Conservation (phyloP, 2,888 invertebrate genomes). For the Eudemis profundana region DNA sequence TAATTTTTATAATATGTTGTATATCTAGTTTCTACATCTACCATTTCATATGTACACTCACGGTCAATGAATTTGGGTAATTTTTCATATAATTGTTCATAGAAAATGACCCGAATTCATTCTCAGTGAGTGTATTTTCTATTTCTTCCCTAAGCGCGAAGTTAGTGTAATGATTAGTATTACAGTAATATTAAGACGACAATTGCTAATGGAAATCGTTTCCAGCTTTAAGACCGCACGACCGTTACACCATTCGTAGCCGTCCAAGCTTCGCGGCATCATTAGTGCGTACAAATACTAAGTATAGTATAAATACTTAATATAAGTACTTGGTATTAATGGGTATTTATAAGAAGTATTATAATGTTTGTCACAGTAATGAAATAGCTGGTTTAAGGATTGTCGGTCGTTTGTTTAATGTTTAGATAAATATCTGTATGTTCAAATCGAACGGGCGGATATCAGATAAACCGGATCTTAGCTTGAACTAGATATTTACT, state of each 20-base stretch:
- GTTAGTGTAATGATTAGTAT: conserved; percentile 15
- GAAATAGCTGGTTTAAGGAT: background rate
- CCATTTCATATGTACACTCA: too few relatives aligned
- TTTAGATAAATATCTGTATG: background rate
- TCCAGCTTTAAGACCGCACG: conserved; percentile 20
- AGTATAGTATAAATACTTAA: background rate
- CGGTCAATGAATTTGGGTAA: too few relatives aligned
- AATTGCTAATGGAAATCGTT: conserved; percentile 32
- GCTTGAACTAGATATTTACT: background rate
- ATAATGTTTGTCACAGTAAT: conserved; percentile 9
- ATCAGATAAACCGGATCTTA: background rate
- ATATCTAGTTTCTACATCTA: too few relatives aligned
- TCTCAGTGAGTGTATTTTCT: background rate
- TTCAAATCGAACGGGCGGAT: background rate
- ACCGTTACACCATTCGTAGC: conserved; percentile 18
- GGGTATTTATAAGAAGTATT: conserved; percentile 29
- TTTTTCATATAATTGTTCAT: too few relatives aligned
- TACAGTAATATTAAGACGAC: conserved; percentile 25
- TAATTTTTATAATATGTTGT: too few relatives aligned
- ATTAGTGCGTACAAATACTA: conserved; percentile 16
- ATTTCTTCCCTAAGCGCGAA: background rate
- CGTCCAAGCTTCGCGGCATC: conserved; percentile 12
- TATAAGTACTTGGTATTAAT: conserved; percentile 7
- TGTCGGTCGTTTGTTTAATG: conserved; percentile 7
- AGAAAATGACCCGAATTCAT: too few relatives aligned